Base-by-base conservation (phyloP, 2,797 vertebrate species). In the Coranthus polyacanthus region DNA sequence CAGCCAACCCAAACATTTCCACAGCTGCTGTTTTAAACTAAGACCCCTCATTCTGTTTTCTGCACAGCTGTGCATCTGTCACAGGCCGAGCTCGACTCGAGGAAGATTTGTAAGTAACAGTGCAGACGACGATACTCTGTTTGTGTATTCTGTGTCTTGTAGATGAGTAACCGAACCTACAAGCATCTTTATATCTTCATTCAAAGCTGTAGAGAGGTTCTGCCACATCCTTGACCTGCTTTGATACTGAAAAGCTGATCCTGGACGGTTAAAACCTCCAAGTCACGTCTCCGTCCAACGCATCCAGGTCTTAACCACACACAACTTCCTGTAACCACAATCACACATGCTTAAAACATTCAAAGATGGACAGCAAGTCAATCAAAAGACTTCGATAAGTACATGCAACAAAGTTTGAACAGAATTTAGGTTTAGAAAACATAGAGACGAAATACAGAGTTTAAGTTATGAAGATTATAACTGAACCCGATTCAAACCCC, bases 1-100 rank as follows among this genome's bases (percentile, higher is more conserved):
- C 53, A 51, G 78, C 79, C 82, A 85, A 87, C 50, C 56, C 76
- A 77, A 86, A 88, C 52, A 80, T 78, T 81, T 79, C 80, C 74
- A 80, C 80, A 88, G 75, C 76, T 85, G 70, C 77, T 72, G 66
- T 68, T 82, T 70, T 36, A 68, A 54, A 76, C 67, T 42, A 54
- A 65, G 44, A 66, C 41, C 29, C 61, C 26, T 39, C 22, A 1
- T 54, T 75, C 51, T 67, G 57, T 72, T 75, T 79, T 77, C 54
- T 74, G 60, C 49, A 62, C 59, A 36, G 38, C 9, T 12, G 6
- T 10, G 17, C 57, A 34, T 72, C 45, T 66, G 49, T 56, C 57
- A 39, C 18, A 10, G 20, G 3, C 10, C 45, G 39, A 6, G 18
- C 22, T 42, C 21, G 6, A 59, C 52, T 41, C 17, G 2, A 46